Evolutionary conservation across 2,888 invertebrate genomes (phyloP), one percentile per base, ranked within the genome.

Genomic region (Melangyna quadrimaculata): DNA sequence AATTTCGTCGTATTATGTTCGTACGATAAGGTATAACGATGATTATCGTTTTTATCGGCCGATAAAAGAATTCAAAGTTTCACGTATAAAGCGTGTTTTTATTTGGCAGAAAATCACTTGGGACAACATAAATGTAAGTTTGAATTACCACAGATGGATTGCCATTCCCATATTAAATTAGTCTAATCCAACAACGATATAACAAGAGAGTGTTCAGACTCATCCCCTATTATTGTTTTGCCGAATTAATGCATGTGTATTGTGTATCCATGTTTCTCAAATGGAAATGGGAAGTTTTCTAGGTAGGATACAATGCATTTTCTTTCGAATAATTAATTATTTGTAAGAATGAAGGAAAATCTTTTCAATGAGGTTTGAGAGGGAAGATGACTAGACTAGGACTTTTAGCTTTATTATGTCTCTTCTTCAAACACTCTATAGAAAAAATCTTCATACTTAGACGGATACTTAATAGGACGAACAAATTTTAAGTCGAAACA

Each of bases 41-140:
- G 84, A 84, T 84, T 84, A 84, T 84, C 84, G 80, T 79, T 84
- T 84, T 84, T 84, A 84, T 84, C 84, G 84, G 80, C 72, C 84
- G 80, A 84, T 84, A 84, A 84, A 84, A 79, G 84, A 84, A 84
- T 84, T 80, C 79, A 80, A 79, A 84, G 84, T 84, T 84, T 57
- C 53, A 61, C 71, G 84, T 67, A 79, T 79, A 72, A 84, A 75
- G 79, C 48, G 55, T 69, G 69, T 80, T 84, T 59, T 84, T 84
- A 80, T 84, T 75, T 84, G 67, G 27, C 32, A 61, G 80, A 69
- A 84, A 84, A 84, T 80, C 84, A 72, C 80, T 55, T 45, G 84
- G 80, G 80, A 84, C 69, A 61, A 48, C 53, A 57, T 40, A 40
- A 67, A 32, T 32, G 48, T 48, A 69, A 69, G 61, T 37, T 69